Base-by-base conservation (phyloP, 2,797 vertebrate species). In the Delichon dasypus region DNA sequence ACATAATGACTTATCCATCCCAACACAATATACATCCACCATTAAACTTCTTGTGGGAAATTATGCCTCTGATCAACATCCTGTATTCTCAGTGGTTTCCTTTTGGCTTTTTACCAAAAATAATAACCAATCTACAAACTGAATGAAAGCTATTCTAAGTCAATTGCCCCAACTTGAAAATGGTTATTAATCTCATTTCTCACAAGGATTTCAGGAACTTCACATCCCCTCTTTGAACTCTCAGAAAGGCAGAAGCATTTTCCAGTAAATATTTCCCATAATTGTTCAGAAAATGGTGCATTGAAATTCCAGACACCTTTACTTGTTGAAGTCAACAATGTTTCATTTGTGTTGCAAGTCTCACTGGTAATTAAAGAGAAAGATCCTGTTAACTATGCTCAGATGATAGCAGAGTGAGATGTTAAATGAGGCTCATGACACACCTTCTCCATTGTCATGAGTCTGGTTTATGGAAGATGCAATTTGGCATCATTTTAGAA, bases 201-300 rank as follows among this genome's bases (percentile, higher is more conserved):
- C 42, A 91, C 66, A 71, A 7, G 8, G 81, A 94, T 68, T 90
- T 92, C 85, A 79, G 71, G 96, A 94, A 97, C 95, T 96, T 95
- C 29, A 10, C 40, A 91, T 96, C 88, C 80, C 93, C 85, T 96
- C 91, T 96, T 96, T 97, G 95, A 97, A 95, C 70, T 96, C 44
- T 78, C 82, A 78, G 85, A 94, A 93, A 53, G 50, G 48, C 90
- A 97, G 92, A 96, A 97, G 60, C 40, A 80, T 96, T 96, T 97
- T 94, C 95, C 80, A 93, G 85, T 93, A 82, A 80, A 82, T 93
- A 77, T 97, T 97, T 98, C 97, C 97, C 97, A 97, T 97, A 76
- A 97, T 98, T 98, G 96, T 98, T 97, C 94, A 88, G 25, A 92
- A 93, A 93, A 89, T 8, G 54, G 85, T 86, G 86, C 64, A 89